Conservation (phyloP, 2,888 invertebrate species). For the Leptinotarsa rubiginosa region DNA sequence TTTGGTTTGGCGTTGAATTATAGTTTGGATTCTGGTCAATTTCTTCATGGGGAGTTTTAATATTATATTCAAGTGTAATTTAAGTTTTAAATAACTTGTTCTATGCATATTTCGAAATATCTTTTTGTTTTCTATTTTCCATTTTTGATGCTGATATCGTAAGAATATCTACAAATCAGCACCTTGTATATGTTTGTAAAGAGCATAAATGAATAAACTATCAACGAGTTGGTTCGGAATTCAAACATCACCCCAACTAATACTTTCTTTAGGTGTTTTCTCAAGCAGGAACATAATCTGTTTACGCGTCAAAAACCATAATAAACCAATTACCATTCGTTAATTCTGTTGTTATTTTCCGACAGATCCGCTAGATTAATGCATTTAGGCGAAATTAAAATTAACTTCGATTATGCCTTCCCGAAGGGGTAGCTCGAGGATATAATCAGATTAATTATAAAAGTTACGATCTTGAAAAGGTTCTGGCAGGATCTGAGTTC, state of each 20-base stretch:
- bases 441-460: neutral
- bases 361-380: neutral
- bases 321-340: neutral
- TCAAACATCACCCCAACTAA: neutral
- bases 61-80: too few species aligned
- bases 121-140: too few species aligned
- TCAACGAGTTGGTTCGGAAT: neutral
- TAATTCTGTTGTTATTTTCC: neutral
- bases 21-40: too few species aligned
- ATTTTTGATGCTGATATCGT: too few species aligned
- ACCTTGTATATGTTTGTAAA: too few species aligned
- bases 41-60: too few species aligned
- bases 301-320: neutral
- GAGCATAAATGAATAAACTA: neutral
- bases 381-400: slow-evolving; percentile 4
- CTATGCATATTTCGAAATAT: too few species aligned
- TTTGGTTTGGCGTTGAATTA: too few species aligned
- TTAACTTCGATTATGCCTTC: neutral
- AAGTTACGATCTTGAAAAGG: neutral
- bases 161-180: too few species aligned
- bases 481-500: neutral
- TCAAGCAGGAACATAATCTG: neutral
- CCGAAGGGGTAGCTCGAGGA: neutral
- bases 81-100: too few species aligned
- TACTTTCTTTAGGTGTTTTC: neutral